Base-by-base conservation (phyloP, 2,797 vertebrate genomes). In the Crocidura indochinensis region DNA sequence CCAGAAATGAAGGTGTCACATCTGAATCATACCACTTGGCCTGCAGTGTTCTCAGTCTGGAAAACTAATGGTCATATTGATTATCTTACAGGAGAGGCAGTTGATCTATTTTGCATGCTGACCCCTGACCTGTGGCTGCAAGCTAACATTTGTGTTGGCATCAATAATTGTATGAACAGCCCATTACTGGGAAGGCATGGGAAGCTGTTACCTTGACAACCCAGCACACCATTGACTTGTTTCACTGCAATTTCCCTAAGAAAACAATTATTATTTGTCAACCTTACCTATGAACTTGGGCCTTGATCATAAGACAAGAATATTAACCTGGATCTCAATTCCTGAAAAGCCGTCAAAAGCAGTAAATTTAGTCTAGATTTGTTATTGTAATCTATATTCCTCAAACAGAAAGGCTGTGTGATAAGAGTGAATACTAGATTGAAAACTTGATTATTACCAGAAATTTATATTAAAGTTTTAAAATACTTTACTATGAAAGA, bases 181-280 rank as follows among this genome's bases (percentile, higher is more conserved):
- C 31, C 31, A 26, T 67, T 94, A 71, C 81, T 78, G 60, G 49
- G 29, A 93, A 82, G 65, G 69, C 60, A 26, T 1, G 51, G 60
- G 74, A 71, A 80, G 53, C 17, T 91, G 75, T 90, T 93, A 22
- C 77, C 91, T 64, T 88, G 89, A 91, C 91, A 94, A 95, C 83
- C 71, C 26, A 90, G n/a, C 81, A 84, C 9, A 8, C 1, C 49
- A 75, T 51, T 75, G 46, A 78, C 74, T 62, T 60, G 56, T 60
- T 84, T 12, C 69, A 87, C 46, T 4, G 6, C 64, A 86, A 60
- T 77, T 90, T 91, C 51, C 68, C 62, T 62, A 38, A 69, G 47
- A 92, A 81, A 60, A 93, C 14, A 76, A 12, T 84, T n/a, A 81
- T 87, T 85, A n/a, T 11, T 79, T 86, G 46, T 65, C 56, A 76